A percentile compares a stretch with the other conserved stretches of the same genome.
Evolutionary conservation across 2,797 vertebrate genomes (phyloP).

Genomic region (Liparis tanakae): DNA sequence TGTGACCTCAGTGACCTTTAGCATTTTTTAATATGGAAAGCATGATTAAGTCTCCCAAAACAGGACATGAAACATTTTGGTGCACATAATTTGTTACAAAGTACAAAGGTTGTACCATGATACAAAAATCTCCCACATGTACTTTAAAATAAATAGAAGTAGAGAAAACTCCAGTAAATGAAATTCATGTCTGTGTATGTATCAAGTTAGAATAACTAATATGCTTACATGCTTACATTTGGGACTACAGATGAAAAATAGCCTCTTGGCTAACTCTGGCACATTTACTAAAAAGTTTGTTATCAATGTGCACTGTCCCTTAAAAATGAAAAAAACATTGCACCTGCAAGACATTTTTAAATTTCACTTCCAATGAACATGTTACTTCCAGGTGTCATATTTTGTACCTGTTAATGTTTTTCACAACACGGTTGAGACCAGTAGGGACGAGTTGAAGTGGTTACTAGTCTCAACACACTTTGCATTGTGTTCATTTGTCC

Average conservation of each 20-base stretch:
- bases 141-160: neutral
- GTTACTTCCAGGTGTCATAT: too few relatives aligned
- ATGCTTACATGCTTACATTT: too few relatives aligned
- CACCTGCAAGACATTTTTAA: neutral
- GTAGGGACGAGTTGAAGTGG: neutral
- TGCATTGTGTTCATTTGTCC: neutral
- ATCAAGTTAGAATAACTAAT: neutral
- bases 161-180: neutral
- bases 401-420: too few relatives aligned
- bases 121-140: neutral
- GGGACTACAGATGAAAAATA: too few relatives aligned
- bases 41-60: constrained; percentile 71
- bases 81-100: constrained; percentile 40
- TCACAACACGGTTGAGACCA: too few relatives aligned
- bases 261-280: too few relatives aligned
- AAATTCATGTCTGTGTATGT: neutral
- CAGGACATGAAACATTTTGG: constrained; percentile 62
- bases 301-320: too few relatives aligned
- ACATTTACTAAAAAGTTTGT: too few relatives aligned
- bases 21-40: constrained; percentile 77
- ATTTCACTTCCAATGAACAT: neutral
- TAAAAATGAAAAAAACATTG: too few relatives aligned
- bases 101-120: constrained; percentile 26
- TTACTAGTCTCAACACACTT: neutral
- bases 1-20: constrained; percentile 80